A percentile compares a stretch with the other conserved stretches of the same genome.
phyloP scores from a whole-genome alignment of 2,113 vertebrate species.

The Ceyx cyanopectus region DNA sequence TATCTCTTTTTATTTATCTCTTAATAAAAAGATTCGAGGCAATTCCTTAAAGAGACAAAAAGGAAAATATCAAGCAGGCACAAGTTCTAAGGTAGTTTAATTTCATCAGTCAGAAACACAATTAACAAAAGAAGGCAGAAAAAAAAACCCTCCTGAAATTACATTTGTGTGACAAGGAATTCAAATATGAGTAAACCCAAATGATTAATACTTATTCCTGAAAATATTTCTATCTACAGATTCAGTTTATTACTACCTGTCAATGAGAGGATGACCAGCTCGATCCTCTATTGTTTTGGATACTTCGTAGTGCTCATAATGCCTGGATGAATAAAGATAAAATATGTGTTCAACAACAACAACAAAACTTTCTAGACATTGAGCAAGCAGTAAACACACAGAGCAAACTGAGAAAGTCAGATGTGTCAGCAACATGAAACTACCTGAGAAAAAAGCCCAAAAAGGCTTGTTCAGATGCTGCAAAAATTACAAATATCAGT shows the following conservation, averaged over 20 bases:
- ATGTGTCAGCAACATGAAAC: background rate
- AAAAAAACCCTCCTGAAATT: background rate
- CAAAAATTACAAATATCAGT: background rate
- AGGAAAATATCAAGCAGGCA: background rate
- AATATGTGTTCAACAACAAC: background rate
- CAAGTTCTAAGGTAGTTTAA: background rate
- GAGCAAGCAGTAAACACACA: background rate
- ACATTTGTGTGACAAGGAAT: background rate
- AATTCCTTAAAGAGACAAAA: background rate
- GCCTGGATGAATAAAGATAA: slow-evolving; percentile 24
- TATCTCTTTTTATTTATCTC: background rate
- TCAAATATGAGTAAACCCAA: background rate
- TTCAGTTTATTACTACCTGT: slow-evolving; percentile 49
- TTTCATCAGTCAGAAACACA: background rate
- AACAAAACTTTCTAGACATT: background rate
- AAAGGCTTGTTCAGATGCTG: background rate
- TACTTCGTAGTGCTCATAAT: slow-evolving; percentile 54
- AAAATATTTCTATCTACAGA: background rate
- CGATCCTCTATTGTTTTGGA: slow-evolving; percentile 49
- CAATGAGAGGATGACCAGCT: slow-evolving; percentile 37
- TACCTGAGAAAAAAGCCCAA: background rate
- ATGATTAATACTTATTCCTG: background rate
- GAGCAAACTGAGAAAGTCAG: background rate
- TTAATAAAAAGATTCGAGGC: background rate
- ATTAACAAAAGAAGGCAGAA: background rate